Base-by-base conservation (phyloP, 2,113 vertebrate genomes). In the Saguinus imperator region DNA sequence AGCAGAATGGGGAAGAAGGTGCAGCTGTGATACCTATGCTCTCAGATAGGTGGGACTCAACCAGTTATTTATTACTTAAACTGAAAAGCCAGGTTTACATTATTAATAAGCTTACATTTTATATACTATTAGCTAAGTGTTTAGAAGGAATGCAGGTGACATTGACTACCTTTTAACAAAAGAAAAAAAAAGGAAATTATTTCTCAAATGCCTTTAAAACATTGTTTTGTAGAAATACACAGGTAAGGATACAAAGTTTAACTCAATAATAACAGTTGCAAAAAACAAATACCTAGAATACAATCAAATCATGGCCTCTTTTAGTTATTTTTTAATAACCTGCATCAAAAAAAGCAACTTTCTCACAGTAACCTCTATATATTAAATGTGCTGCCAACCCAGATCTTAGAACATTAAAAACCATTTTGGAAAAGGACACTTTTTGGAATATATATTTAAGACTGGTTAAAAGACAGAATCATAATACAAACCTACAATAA, bases 91-190 rank as follows among this genome's bases (percentile, higher is more conserved):
- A 81, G 52, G 45, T 55, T 91, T 93, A 89, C 48, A 3, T 94
- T 70, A 97, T 94, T 82, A 96, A 95, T 82, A 88, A 97, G 40
- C n/a, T 95, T 79, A 29, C 6, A 81, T 12, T 97, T 95, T 81
- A 94, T 66, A 96, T 40, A 89, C 87, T 93, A 40, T 29, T 76
- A 97, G 16, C 64, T 91, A n/a, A 35, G 29, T 95, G 70, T 37
- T 89, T 95, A 89, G 66, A 97, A 96, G 94, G 66, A 83, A 94
- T 48, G 11, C 11, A 75, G 73, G 66, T 17, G 72, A 81, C 0
- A 0, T 73, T 75, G 48, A 83, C 18, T 89, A 50, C 66, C 73
- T 88, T 50, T 95, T 92, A 96, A 92, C 84, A 89, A 93, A 95
- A 95, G 20, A 40, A 72, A 90, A 61, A 97, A 92, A 40, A 95